Evolutionary conservation across 2,888 invertebrate genomes (phyloP).

Genomic region (Celastrina argiolus): DNA sequence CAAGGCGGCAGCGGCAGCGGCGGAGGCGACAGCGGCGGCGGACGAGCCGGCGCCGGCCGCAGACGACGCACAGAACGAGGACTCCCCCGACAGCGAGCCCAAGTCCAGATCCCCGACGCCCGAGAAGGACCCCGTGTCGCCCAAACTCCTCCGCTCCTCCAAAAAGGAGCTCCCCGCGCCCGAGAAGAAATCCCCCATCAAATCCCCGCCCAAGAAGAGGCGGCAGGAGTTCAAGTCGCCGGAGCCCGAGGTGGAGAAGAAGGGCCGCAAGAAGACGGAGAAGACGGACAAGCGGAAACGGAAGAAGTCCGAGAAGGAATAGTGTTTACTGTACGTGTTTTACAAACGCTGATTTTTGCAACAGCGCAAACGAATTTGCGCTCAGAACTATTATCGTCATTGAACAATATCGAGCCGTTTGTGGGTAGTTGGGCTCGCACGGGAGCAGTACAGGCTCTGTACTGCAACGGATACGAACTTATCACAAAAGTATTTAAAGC

Average conservation of each 20-base stretch:
- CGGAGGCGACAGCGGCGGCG: conserved; percentile 26
- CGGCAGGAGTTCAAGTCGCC: conserved; percentile 48
- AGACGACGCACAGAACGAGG: conserved; percentile 33
- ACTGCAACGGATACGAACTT: neutral
- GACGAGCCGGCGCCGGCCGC: conserved; percentile 34
- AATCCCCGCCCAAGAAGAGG: conserved; percentile 58
- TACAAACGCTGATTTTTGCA: conserved; percentile 43
- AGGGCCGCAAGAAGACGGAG: conserved; percentile 42
- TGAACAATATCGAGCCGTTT: conserved; percentile 2
- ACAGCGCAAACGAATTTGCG: conserved; percentile 32
- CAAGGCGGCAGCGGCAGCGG: conserved; percentile 32
- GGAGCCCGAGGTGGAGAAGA: conserved; percentile 47
- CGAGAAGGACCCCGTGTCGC: conserved; percentile 48
- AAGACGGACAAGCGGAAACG: conserved; percentile 47
- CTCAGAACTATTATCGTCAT: conserved; percentile 34
- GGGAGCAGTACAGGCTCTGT: neutral
- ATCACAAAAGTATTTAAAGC: too few relatives aligned
- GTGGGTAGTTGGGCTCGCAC: conserved; percentile 24
- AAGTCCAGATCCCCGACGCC: conserved; percentile 41
- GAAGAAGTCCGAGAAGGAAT: conserved; percentile 68
- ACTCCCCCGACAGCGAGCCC: conserved; percentile 34
- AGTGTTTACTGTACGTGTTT: conserved; percentile 67
- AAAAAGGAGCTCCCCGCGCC: conserved; percentile 50
- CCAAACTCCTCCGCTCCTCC: conserved; percentile 58
- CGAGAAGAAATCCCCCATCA: conserved; percentile 50